phyloP scores from a whole-genome alignment of 2,113 vertebrate genomes.

The Ciconia stormi region DNA sequence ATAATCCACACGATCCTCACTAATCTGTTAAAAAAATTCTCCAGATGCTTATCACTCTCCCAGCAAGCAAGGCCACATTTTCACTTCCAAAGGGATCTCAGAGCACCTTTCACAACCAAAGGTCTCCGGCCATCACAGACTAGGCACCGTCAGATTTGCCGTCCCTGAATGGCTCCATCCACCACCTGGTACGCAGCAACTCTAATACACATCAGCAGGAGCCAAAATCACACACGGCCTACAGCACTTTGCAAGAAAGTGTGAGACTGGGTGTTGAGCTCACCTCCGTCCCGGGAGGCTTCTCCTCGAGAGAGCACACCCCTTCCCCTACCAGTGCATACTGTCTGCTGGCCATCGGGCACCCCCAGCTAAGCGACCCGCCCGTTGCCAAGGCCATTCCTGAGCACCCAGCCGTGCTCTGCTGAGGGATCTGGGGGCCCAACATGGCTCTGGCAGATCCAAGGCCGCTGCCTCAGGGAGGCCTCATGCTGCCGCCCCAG shows the following conservation, averaged over 20 bases:
- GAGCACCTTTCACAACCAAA: neutral
- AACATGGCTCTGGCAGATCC: rapidly evolving
- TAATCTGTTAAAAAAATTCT: neutral
- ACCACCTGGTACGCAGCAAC: no score
- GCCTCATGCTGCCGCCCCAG: rapidly evolving
- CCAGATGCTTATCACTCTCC: rapidly evolving
- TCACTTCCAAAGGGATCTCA: neutral
- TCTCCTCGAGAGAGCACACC: neutral
- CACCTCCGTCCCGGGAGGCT: rapidly evolving
- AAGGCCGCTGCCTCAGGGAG: rapidly evolving
- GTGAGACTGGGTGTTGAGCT: rapidly evolving
- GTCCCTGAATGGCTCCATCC: neutral
- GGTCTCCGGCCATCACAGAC: rapidly evolving
- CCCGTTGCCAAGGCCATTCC: neutral
- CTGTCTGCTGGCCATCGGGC: rapidly evolving
- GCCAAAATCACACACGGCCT: neutral
- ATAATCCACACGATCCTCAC: neutral
- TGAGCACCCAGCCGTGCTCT: neutral
- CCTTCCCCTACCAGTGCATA: neutral
- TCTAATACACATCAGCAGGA: neutral
- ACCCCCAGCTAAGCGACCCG: neutral
- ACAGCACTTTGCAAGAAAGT: rapidly evolving
- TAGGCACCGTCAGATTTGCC: neutral
- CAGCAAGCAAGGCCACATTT: neutral
- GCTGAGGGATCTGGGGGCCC: neutral